phyloP scores from a whole-genome alignment of 2,888 invertebrate genomes.

The Brachycybe producta region DNA sequence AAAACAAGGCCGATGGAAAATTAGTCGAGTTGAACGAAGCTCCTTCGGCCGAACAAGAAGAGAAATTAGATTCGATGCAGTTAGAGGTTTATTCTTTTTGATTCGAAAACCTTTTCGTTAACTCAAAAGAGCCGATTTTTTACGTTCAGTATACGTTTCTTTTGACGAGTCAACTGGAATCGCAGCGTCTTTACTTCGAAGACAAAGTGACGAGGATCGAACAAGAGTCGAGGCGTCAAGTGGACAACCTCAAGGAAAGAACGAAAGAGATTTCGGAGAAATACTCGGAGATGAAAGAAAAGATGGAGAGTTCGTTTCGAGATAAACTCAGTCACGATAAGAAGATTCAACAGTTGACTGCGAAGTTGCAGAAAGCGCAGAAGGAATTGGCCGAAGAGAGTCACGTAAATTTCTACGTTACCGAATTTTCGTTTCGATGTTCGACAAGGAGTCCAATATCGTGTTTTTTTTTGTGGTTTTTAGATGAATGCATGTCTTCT shows the following conservation, averaged over 20 bases:
- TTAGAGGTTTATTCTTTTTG: constrained; percentile 65
- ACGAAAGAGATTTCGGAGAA: constrained; percentile 40
- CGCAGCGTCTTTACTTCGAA: constrained; percentile 84
- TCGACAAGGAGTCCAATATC: neutral
- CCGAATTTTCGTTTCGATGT: neutral
- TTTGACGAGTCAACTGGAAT: constrained; percentile 86
- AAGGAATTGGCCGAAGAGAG: constrained; percentile 68
- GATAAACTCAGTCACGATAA: constrained; percentile 59
- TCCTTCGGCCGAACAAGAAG: constrained; percentile 41
- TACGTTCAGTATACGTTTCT: constrained; percentile 68
- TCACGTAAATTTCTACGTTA: constrained; percentile 35
- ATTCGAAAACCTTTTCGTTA: too few relatives aligned
- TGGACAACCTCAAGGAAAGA: constrained; percentile 42
- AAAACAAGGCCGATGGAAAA: constrained; percentile 94
- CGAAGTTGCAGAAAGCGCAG: constrained; percentile 49
- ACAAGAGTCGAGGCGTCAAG: constrained; percentile 25
- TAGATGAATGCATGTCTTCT: constrained; percentile 58
- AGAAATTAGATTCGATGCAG: constrained; percentile 88
- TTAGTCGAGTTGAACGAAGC: constrained; percentile 48
- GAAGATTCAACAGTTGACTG: constrained; percentile 38
- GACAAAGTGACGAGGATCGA: constrained; percentile 49
- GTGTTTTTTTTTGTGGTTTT: constrained; percentile 1
- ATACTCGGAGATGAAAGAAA: constrained; percentile 26
- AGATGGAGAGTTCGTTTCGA: constrained; percentile 41
- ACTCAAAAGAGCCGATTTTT: too few relatives aligned